These are phyloP conservation scores for Heliconius cydno DNA, from an alignment of 2,888 invertebrate species.

Conservation along the genomic window DNA sequence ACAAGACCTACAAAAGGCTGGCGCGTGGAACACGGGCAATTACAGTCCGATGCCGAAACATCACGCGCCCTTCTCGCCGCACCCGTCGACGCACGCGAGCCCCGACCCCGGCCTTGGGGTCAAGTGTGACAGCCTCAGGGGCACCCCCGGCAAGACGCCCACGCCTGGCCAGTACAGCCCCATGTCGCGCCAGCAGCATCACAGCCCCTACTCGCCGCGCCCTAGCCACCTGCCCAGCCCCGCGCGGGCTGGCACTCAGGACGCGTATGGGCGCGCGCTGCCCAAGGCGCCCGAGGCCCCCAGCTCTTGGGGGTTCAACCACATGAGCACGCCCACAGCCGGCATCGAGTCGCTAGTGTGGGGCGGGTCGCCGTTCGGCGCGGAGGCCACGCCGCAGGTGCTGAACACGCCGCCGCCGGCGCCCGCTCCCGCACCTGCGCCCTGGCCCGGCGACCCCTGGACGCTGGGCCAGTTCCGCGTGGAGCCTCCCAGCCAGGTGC, in stretches of 20 bases:
- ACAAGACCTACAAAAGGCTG: constrained; percentile 70
- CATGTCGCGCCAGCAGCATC: constrained; percentile 67
- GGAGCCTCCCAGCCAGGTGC: constrained; percentile 71
- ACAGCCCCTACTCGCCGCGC: constrained; percentile 5
- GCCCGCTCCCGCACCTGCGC: constrained; percentile 63
- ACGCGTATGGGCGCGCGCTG: constrained; percentile 63
- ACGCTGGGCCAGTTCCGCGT: constrained; percentile 72
- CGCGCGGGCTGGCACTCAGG: constrained; percentile 64
- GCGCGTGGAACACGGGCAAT: constrained; percentile 76
- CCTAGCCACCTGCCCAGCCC: constrained; percentile 71
- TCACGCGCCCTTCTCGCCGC: constrained; percentile 76
- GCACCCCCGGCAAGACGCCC: constrained; percentile 69
- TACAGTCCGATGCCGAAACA: constrained; percentile 80
- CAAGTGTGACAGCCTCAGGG: constrained; percentile 66
- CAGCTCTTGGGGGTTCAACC: constrained; percentile 69
- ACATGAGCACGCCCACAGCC: constrained; percentile 57
- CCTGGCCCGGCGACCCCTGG: constrained; percentile 65
- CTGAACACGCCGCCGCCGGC: constrained; percentile 70
- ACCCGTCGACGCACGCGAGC: constrained; percentile 74
- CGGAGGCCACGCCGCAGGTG: constrained; percentile 51
- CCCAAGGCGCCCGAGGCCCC: constrained; percentile 64
- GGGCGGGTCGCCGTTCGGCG: constrained; percentile 61
- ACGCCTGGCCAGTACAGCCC: constrained; percentile 70
- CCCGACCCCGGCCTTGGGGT: constrained; percentile 72
- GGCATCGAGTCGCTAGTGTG: constrained; percentile 71